Base-by-base conservation (phyloP, 2,888 invertebrate genomes). In the Serrognathus titanus region DNA sequence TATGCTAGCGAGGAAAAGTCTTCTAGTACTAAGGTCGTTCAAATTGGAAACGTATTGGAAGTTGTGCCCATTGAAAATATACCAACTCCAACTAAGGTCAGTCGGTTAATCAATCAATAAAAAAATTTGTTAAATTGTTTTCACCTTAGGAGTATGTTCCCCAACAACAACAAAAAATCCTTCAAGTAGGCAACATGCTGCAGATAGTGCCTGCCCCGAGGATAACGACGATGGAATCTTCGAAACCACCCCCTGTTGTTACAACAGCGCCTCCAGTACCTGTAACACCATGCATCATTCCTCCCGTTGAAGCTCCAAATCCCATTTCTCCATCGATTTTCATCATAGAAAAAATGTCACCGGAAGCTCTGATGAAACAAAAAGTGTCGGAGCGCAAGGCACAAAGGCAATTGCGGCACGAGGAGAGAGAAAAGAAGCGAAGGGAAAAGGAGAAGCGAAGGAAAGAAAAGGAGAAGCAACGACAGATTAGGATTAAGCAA, bases 21-120 rank as follows among this genome's bases (percentile, higher is more conserved):
- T 31, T 39, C 37, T 38, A 50, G 41, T n/a, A 51, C 53, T 10
- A 64, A 70, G 62, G 69, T 77, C 16, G 61, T 79, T 10, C 76
- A 84, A 79, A 81, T 84, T 38, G 85, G 84, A 12, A 84, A 84
- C 63, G 80, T 83, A 61, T 71, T 84, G 37, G 82, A 84, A 74
- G 83, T 84, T 6, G 81, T 84, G 3, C 84, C 84, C 2, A 79
- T 77, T 16, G 83, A 82, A 51, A 69, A 76, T 12, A 63, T 61
- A 37, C 48, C 20, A 48, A n/a, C 12, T 3, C 24, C 24, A 31
- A 7, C 7, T 6, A 31, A 31, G 24, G 24, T 31, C 24, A 31
- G 24, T 31, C 1, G 4, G 3, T 16, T 3, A 16, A 16, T 16
- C 1, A 16, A 16, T 16, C 24, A 31, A 31, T 31, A 6, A 31